phyloP scores from a whole-genome alignment of 2,113 vertebrate genomes.

The Steatornis caripensis region DNA sequence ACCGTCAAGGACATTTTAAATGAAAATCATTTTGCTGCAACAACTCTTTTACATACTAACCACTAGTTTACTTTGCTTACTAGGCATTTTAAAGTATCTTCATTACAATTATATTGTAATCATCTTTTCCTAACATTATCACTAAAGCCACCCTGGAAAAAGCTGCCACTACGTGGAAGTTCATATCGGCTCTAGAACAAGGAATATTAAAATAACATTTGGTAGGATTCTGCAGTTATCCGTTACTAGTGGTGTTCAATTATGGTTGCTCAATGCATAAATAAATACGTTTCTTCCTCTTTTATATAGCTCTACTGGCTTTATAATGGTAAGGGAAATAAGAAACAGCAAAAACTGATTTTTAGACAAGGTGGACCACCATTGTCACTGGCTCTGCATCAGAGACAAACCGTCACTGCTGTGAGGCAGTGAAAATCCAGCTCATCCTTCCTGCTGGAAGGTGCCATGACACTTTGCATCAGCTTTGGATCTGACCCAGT shows the following conservation, averaged over 20 bases:
- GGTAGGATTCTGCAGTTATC: not conserved
- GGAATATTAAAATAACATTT: not conserved
- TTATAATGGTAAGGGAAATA: not conserved
- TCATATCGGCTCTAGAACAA: not conserved
- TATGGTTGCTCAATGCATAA: not conserved
- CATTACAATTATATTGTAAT: not conserved
- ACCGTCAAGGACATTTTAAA: not conserved
- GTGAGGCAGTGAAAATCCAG: not conserved
- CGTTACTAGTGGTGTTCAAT: not conserved
- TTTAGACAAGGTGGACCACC: not conserved
- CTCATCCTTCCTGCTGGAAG: not conserved
- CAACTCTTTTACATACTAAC: not conserved
- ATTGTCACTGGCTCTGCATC: not conserved
- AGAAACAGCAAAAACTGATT: not conserved
- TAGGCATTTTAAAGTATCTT: not conserved
- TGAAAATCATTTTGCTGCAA: not conserved
- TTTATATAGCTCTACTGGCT: not conserved
- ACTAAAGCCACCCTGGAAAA: not conserved
- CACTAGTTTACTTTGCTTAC: not conserved
- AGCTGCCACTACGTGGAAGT: not conserved
- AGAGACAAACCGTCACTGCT: not conserved
- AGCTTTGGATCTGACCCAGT: not conserved
- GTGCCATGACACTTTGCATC: not conserved
- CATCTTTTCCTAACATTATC: not conserved
- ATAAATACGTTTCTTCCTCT: not conserved